Evolutionary conservation across 2,888 invertebrate species (phyloP).

Genomic region (Drosophila testacea): DNA sequence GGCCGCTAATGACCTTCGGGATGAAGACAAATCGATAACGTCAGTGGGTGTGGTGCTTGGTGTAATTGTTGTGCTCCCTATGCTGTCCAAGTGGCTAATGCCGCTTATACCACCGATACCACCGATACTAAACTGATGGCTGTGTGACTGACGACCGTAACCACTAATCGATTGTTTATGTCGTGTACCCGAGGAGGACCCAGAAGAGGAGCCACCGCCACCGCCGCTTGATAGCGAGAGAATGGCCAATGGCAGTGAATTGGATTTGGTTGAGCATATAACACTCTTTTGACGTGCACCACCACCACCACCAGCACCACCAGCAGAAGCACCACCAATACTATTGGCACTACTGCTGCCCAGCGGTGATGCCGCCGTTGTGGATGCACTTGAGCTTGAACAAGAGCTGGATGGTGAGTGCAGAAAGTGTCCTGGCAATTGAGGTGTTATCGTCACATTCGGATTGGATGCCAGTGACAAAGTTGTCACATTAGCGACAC

Average conservation of each 20-base stretch:
- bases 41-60: conserved; percentile 82
- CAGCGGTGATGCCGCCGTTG: conserved; percentile 70
- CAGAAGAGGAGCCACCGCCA: conserved; percentile 17
- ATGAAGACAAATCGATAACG: conserved; percentile 86
- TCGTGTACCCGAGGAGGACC: conserved; percentile 31
- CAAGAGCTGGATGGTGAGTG: conserved; percentile 74
- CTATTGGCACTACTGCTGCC: conserved; percentile 31
- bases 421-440: conserved; percentile 76
- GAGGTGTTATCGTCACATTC: conserved; percentile 82
- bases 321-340: not conserved
- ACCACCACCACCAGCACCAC: conserved; percentile 5
- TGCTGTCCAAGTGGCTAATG: conserved; percentile 44
- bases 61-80: conserved; percentile 67
- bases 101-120: conserved; percentile 10
- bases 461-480: conserved; percentile 82
- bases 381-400: conserved; percentile 73
- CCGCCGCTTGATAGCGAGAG: conserved; percentile 51
- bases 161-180: conserved; percentile 51
- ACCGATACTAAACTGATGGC: conserved; percentile 63
- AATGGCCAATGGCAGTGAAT: conserved; percentile 70
- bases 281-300: conserved; percentile 83
- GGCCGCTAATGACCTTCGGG: conserved; percentile 85
- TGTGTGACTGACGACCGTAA: conserved; percentile 68
- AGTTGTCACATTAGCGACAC: conserved; percentile 62
- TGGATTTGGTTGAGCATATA: conserved; percentile 83